Evolutionary conservation across 2,113 vertebrate species (phyloP), one percentile per base, ranked within the genome.

Genomic region (Entosphenus tridentatus): DNA sequence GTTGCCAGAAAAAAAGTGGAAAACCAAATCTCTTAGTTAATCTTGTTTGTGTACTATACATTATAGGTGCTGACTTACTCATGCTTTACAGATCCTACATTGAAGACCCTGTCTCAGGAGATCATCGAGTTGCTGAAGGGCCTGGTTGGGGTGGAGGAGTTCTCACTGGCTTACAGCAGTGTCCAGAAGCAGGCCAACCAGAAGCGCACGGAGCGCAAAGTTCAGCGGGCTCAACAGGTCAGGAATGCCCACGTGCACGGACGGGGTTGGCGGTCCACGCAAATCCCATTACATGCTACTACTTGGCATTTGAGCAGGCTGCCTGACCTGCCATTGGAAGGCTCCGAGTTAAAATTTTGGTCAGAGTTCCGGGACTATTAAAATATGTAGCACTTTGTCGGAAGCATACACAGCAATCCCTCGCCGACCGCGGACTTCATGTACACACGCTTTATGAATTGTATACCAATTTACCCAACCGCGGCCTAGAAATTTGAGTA

Each of bases 91-190:
- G 92, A 95, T 76, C 85, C 89, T 72, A 83, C 83, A 0, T 73
- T 98, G 72, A 96, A 90, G 82, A 93, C 88, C 75, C 81, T 98
- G 58, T 84, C 93, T 2, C 89, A 96, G 74, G 93, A 98, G 80
- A 83, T 98, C 70, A 86, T 95, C 21, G 89, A 96, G 68, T 75
- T 98, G 72, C 79, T 96, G 18, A 96, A 95, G 81, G 89, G 80
- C 73, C 77, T 86, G 69, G 85, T 93, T 11, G 90, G 93, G 1
- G 76, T 95, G 62, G 83, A 90, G 75, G 78, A 8, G 1, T 96
- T 96, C 78, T 98, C 93, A 0, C 70, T 88, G 68, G 84, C 84
- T 39, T 98, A 93, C 73, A 85, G 85, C 6, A 77, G 82, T 0
- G 87, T 98, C 62, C 90, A 96, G 80, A 95, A 82, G 73, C 84